Base-by-base conservation (phyloP, 2,888 invertebrate species). In the Euplagia quadripunctaria region DNA sequence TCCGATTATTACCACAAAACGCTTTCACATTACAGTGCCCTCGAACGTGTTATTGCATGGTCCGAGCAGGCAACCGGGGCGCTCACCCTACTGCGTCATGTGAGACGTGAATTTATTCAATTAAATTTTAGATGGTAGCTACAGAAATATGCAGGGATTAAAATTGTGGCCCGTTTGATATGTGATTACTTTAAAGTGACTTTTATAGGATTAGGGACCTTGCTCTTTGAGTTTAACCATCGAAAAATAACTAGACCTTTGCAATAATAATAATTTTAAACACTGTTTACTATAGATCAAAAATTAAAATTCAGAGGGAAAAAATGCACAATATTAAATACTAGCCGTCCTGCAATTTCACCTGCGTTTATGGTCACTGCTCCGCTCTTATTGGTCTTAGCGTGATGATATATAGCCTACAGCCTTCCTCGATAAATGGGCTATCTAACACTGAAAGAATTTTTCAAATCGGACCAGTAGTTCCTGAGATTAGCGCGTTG, bases 1-100 rank as follows among this genome's bases (percentile, higher is more conserved):
- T 89, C 85, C 88, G 91, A 92, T 92, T 91, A 92, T 89, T 89
- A 87, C 90, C 88, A 86, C 90, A 88, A 87, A 84, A 91, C 88
- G 87, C 85, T 87, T 86, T 82, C 82, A 83, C 85, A 85, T 84
- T 79, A 87, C 88, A 86, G 82, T 84, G 77, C 86, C 88, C 84
- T 84, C 83, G 77, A 79, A 82, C 86, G 85, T 85, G 83, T 84
- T 85, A 87, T 86, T 84, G 82, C 79, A 74, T 70, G 79, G 79
- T 75, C 74, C 76, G 78, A 64, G 73, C 79, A 72, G 76, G 76
- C 68, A 77, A 75, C 78, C 77, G 85, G 84, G 84, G 84, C 72
- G 76, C 78, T 78, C 82, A 80, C 84, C 84, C 84, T 84, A 79
- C 68, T 72, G 76, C 76, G 70, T 73, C 74, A 85, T 55, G 74